Evolutionary conservation across 2,797 vertebrate species (phyloP).

Genomic region (Takifugu ocellatus): DNA sequence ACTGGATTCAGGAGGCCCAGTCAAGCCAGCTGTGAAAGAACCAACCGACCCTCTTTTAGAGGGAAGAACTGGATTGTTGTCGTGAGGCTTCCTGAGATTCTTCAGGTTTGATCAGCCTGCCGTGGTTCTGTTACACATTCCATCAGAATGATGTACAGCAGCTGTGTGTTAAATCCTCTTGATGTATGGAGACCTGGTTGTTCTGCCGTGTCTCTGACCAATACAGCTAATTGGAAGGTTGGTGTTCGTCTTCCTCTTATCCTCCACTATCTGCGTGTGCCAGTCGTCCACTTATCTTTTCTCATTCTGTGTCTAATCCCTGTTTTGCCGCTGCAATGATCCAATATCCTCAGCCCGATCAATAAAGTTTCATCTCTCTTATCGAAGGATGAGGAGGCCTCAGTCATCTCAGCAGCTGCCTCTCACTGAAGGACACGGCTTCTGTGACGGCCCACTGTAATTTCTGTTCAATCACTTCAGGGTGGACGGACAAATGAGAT

Average conservation of each 20-base stretch:
- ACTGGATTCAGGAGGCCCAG: no score
- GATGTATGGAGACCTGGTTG: background rate
- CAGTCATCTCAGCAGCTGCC: constrained; percentile 39
- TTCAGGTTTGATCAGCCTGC: no score
- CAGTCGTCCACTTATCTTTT: constrained; percentile 37
- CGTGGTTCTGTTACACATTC: no score
- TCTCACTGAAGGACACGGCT: constrained; percentile 35
- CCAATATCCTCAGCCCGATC: constrained; percentile 55
- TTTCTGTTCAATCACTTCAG: constrained; percentile 40
- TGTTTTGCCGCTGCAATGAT: constrained; percentile 45
- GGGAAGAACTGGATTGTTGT: no score
- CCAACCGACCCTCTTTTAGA: no score
- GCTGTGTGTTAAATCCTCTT: no score
- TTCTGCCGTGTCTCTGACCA: background rate
- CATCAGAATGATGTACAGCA: no score
- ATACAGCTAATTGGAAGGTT: constrained; percentile 5
- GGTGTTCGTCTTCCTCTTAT: background rate
- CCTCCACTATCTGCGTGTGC: constrained; percentile 19
- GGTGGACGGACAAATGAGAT: constrained; percentile 37
- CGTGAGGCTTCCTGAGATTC: no score
- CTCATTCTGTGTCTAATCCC: constrained; percentile 41
- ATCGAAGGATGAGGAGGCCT: constrained; percentile 45
- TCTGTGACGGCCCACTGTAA: constrained; percentile 37
- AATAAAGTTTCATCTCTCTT: constrained; percentile 59
- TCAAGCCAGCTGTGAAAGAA: no score